A percentile compares a stretch with the other conserved stretches of the same genome.
phyloP scores from a whole-genome alignment of 2,888 invertebrate genomes.

The Deilephila elpenor region DNA sequence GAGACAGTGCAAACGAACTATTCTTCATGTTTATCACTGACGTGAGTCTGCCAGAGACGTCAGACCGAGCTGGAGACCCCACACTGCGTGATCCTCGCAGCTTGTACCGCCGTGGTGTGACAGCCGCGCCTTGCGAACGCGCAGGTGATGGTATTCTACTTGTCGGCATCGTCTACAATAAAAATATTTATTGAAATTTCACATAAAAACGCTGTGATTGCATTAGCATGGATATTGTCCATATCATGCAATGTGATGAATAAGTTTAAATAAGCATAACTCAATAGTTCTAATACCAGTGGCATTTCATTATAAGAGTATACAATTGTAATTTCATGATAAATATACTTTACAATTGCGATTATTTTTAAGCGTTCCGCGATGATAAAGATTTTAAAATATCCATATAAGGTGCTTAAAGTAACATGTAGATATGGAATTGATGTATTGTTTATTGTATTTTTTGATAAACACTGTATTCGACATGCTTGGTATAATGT shows the following conservation, averaged over 20 bases:
- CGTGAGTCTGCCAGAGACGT: constrained; percentile 58
- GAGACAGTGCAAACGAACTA: constrained; percentile 63
- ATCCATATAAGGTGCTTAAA: too few species aligned
- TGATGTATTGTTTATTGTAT: background rate
- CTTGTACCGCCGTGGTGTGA: constrained; percentile 54
- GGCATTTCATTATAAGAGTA: too few species aligned
- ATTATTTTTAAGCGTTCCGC: too few species aligned
- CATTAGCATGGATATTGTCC: too few species aligned
- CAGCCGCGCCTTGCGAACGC: constrained; percentile 55
- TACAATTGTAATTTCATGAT: too few species aligned
- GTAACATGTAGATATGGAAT: background rate
- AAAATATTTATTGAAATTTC: background rate
- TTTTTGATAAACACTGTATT: background rate
- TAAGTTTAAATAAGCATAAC: too few species aligned
- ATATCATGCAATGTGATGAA: too few species aligned
- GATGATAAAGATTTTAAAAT: too few species aligned
- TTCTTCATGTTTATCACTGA: constrained; percentile 54
- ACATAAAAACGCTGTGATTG: too few species aligned
- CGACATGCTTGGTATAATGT: background rate
- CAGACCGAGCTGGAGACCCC: constrained; percentile 61
- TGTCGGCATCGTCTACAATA: constrained; percentile 17
- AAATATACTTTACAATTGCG: too few species aligned
- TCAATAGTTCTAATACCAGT: too few species aligned
- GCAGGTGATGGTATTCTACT: constrained; percentile 65
- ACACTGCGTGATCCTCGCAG: constrained; percentile 60